Evolutionary conservation across 2,113 vertebrate species (phyloP).

Genomic region (Pao palembangensis): DNA sequence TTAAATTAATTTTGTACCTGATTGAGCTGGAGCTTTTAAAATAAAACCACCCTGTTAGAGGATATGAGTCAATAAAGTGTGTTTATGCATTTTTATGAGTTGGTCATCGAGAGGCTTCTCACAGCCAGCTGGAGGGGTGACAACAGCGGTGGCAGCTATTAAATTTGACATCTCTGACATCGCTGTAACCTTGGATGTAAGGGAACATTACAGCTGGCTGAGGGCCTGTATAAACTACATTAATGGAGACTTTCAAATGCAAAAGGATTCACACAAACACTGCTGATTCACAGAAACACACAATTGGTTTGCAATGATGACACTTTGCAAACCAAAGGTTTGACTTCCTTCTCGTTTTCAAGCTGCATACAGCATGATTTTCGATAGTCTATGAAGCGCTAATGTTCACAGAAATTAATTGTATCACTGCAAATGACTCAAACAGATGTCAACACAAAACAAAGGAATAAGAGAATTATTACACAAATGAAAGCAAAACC

Average conservation of each 20-base stretch:
- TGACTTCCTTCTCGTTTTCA: no score
- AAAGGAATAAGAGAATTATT: no score
- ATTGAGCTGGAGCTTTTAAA: no score
- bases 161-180: constrained; percentile 70
- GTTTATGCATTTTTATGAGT: constrained; percentile 21
- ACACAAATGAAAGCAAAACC: not conserved
- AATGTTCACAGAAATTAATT: no score
- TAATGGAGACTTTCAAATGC: not conserved
- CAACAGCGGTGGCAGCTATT: constrained; percentile 36
- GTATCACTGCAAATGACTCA: no score
- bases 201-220: constrained; percentile 69
- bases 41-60: not conserved
- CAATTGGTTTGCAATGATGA: not conserved
- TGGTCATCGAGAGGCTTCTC: constrained; percentile 59
- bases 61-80: not conserved
- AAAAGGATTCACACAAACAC: not conserved
- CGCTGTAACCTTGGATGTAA: constrained; percentile 58
- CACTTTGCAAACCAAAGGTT: no score
- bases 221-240: constrained; percentile 68
- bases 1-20: no score
- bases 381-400: no score
- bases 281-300: not conserved
- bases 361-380: no score
- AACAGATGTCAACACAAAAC: no score
- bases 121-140: constrained; percentile 40